Evolutionary conservation across 2,113 vertebrate species (phyloP).

Genomic region (Australoheros scitulus): DNA sequence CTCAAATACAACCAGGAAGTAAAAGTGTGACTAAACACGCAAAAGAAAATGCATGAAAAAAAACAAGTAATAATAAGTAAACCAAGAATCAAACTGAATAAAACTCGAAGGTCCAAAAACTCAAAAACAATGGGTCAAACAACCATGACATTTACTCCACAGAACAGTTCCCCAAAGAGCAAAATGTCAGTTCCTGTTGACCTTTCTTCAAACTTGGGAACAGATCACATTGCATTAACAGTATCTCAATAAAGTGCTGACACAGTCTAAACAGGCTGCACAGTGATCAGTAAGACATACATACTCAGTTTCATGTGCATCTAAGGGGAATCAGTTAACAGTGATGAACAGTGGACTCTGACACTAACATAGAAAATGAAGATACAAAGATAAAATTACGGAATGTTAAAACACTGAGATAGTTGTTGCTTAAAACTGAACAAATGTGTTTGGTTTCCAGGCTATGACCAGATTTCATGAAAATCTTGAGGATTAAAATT

Average conservation of each 20-base stretch:
- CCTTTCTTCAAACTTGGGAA: not conserved
- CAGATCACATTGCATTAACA: not conserved
- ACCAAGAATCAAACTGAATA: no score
- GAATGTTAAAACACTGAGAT: not conserved
- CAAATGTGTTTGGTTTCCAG: not conserved
- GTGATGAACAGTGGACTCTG: not conserved
- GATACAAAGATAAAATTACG: not conserved
- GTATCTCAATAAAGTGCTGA: not conserved
- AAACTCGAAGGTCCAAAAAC: not conserved
- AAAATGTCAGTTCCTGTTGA: not conserved
- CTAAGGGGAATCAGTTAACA: rapidly evolving
- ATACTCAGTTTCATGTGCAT: not conserved
- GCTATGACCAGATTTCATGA: not conserved
- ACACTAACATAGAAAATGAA: not conserved
- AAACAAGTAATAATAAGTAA: not conserved
- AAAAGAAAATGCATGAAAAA: not conserved
- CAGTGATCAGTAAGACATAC: not conserved
- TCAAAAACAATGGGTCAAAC: not conserved
- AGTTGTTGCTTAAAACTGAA: not conserved
- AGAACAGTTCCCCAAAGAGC: not conserved
- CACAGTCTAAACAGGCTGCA: not conserved
- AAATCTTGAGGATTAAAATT: not conserved
- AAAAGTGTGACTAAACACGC: not conserved
- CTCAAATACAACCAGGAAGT: not conserved
- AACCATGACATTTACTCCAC: not conserved